Base-by-base conservation (phyloP, 92 coral and sea anemone genomes). In the Bergia sp. region DNA sequence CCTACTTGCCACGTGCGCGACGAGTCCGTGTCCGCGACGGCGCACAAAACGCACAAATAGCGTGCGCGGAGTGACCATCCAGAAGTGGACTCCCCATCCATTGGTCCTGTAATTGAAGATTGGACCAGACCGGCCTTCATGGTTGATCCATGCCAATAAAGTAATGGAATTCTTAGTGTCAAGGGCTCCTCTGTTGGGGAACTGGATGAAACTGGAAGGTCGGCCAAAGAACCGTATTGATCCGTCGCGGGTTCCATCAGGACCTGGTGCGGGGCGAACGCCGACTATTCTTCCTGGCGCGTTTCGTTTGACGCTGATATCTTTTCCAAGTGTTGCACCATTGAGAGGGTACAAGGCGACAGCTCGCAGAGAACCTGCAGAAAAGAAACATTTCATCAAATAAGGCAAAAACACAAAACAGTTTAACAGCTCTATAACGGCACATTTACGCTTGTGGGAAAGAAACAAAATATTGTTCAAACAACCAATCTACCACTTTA, bases 141-240 rank as follows among this genome's bases (percentile, higher is more conserved):
- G 93, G 82, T 90, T 86, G 50, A 96, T 89, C 92, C 98, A 95
- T 16, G 94, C 94, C 45, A 96, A 61, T 29, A 96, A 85, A 66
- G 98, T 94, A 78, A 94, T 89, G 16, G 98, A 96, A 9, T 91
- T 89, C 77, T 74, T 91, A 4, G 98, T 83, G 84, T 93, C 96
- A 5, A 95, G 79, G 41, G 85, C 89, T n/a, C 91, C 91, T 15
- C 90, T 90, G 67, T 94, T 91, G 3, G 95, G 95, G 57, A 96
- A 91, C 88, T 91, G 88, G 11, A 92, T 86, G 84, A 87, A 96
- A 77, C 96, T 94, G 79, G 90, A 80, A 1, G 89, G 73, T 20
- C 85, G 76, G 29, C 98, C 98, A 38, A 38, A 61, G 89, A 95
- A 95, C 78, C 85, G 79, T 40, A 88, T 71, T 1, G 96, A 78